phyloP scores from a whole-genome alignment of 2,797 vertebrate species.

The Falco cherrug region DNA sequence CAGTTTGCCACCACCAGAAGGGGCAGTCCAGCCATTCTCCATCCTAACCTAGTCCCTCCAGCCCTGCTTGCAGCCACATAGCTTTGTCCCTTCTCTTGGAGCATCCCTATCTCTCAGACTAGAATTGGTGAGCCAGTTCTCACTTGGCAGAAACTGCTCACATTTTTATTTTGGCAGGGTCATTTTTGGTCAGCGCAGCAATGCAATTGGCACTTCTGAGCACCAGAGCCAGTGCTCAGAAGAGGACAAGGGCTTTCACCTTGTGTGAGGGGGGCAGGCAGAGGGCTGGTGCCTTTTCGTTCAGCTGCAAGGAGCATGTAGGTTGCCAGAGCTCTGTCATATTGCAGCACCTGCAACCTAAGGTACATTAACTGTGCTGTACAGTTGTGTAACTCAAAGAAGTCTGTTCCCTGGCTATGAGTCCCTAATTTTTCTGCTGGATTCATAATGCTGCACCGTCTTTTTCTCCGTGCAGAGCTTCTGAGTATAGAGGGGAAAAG shows the following conservation, averaged over 20 bases:
- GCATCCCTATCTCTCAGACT: background rate
- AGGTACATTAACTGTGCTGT: background rate
- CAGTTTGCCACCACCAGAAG: background rate
- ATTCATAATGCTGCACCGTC: background rate
- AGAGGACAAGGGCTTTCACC: fast-evolving
- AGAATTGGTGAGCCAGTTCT: background rate
- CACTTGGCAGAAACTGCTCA: background rate
- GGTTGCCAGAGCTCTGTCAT: background rate
- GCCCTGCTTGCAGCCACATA: background rate
- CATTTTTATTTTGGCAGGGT: background rate
- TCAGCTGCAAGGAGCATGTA: background rate
- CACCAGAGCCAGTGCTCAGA: background rate
- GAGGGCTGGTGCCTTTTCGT: background rate
- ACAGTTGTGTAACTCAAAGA: background rate
- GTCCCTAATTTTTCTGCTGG: background rate
- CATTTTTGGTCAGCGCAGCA: background rate
- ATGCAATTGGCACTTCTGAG: fast-evolving
- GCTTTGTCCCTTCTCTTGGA: background rate
- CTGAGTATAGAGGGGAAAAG: background rate
- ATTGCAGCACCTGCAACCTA: background rate
- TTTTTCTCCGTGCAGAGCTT: background rate
- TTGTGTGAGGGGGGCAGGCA: background rate
- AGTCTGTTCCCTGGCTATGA: background rate
- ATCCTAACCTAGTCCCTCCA: background rate
- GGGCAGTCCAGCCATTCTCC: background rate